Evolutionary conservation across 2,888 invertebrate genomes (phyloP), one percentile per base, ranked within the genome.

Genomic region (Aromia moschata): DNA sequence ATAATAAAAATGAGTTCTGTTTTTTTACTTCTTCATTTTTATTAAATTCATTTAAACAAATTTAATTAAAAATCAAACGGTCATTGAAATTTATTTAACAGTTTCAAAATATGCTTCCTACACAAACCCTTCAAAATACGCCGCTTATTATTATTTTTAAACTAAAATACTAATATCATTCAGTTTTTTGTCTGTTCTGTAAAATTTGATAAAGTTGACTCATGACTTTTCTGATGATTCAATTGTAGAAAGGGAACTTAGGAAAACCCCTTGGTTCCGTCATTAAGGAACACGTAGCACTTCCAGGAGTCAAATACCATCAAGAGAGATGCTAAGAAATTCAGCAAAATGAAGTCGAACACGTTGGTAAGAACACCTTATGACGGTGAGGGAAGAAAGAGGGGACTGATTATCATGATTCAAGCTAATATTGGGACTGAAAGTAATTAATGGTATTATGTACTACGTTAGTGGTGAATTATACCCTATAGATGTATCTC

Each of bases 391-490:
- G 40, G 16, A 40, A n/a, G n/a, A 40, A 40, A n/a, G 7, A 17
- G 18, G 40, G 40, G 17, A 15, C 17, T 15, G 17, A 1, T 17
- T 16, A 16, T 17, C 40, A 18, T 40, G 17, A 40, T 40, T 40
- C 40, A 40, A 40, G 11, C 40, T 40, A 40, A 40, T 18, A n/a
- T 40, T 40, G 17, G 40, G 9, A 40, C n/a, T 40, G 40, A 40
- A 18, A 40, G 18, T 40, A 37, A 40, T 25, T 25, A 25, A 25
- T 25, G 25, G 25, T 40, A 40, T n/a, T 40, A 40, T 40, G 17
- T 40, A 40, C 9, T 2, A 40, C 17, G 18, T 37, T 11, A 11
- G 11, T 9, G 40, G 40, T 18, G 40, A 40, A 40, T 40, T 40
- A 40, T 40, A 40, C 40, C 40, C 18, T 40, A 18, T 18, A 40